Conservation (phyloP, 2,113 vertebrate species). For the Smithornis capensis region DNA sequence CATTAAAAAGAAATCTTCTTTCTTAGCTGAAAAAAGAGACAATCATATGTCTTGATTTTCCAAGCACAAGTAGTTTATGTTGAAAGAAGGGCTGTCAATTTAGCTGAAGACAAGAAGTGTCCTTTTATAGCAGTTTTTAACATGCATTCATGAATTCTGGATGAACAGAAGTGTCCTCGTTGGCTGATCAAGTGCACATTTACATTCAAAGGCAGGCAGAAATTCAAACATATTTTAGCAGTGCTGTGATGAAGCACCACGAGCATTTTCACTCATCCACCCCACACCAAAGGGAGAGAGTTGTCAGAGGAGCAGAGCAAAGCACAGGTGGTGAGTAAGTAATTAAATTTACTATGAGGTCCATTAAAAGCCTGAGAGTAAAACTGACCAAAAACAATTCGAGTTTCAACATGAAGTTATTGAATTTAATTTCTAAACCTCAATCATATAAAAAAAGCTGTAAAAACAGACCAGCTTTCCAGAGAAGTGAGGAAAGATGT, state of each 20-base stretch:
- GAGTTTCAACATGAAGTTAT: accelerated
- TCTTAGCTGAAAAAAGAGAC: neutral
- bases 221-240: neutral
- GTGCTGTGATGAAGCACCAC: accelerated
- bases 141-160: neutral
- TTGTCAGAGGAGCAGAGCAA: neutral
- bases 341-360: neutral
- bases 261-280: accelerated
- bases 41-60: neutral
- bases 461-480: neutral
- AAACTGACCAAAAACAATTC: neutral
- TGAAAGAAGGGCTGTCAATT: neutral
- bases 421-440: neutral
- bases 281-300: neutral
- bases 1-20: neutral
- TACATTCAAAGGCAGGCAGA: neutral
- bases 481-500: neutral
- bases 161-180: neutral
- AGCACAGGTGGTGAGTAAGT: neutral
- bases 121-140: slow-evolving; percentile 8
- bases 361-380: neutral
- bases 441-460: neutral
- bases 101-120: neutral
- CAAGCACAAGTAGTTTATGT: neutral
- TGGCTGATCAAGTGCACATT: neutral